A percentile compares a stretch with the other conserved stretches of the same genome.
Evolutionary conservation across 2,113 vertebrate genomes (phyloP).

Genomic region (Pithys albifrons): DNA sequence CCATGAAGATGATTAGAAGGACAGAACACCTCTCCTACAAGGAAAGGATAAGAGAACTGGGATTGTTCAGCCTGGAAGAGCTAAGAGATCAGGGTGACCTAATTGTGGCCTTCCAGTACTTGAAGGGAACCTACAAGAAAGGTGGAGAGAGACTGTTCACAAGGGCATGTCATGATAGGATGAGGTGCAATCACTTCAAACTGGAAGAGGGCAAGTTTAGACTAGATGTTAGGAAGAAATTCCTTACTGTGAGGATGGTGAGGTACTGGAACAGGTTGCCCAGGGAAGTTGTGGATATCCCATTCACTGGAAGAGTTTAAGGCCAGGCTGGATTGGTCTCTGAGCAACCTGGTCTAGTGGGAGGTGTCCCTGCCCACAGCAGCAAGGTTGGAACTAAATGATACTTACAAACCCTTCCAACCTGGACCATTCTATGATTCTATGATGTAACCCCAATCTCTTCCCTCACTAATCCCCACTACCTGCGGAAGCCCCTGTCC

Average conservation of each 20-base stretch:
- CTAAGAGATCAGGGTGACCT: neutral
- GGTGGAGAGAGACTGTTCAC: neutral
- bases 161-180: neutral
- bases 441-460: accelerated
- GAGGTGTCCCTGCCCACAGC: neutral
- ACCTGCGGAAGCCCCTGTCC: neutral
- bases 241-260: neutral
- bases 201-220: neutral
- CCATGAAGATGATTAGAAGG: neutral
- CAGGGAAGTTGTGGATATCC: neutral
- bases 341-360: neutral
- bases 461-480: neutral
- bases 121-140: neutral
- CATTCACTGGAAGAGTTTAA: neutral
- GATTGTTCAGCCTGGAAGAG: neutral
- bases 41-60: neutral
- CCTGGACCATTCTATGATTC: neutral
- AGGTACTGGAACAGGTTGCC: neutral
- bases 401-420: neutral
- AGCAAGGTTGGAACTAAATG: neutral
- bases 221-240: neutral
- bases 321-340: neutral
- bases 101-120: neutral
- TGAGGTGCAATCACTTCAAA: neutral
- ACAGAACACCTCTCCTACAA: neutral